Evolutionary conservation across 2,888 invertebrate genomes (phyloP), one percentile per base, ranked within the genome.

Genomic region (Boloria selene): DNA sequence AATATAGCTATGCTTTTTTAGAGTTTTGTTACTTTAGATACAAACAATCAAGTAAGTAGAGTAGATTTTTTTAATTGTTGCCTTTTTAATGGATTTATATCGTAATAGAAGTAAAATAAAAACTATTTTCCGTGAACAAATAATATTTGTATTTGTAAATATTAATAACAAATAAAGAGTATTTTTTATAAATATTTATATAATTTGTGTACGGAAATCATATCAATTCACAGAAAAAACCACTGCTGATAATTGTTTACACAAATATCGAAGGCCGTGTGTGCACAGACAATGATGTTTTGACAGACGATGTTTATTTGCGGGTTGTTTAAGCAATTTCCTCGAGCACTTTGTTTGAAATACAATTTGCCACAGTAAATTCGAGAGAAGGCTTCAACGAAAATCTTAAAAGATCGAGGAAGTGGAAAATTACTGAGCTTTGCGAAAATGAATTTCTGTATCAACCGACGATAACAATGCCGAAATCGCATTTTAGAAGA

Each of bases 371-470:
- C 58, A 58, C 65, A 65, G 52, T 65, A 61, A 65, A 68, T 65
- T 64, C 61, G 52, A 56, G 61, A 61, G 61, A 61, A 64, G 16
- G 38, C 31, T 52, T n/a, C 5, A 61, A 61, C 51, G 68, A 59
- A 67, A 61, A 65, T 68, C 61, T 64, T 58, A 67, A 70, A 68
- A 68, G 58, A 67, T 70, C 70, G 38, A 45, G 64, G 50, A 62
- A 67, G 66, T 69, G 60, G 70, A 70, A 70, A 69, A 69, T 69
- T 67, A 69, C 64, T 62, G 50, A 58, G 49, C 59, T 64, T 53
- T 50, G 47, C 52, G 56, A 61, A 64, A 61, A 64, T 53, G 47
- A 68, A 51, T 61, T 65, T 53, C 42, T 61, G 53, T 68, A 65
- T 68, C 56, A 61, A 51, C 56, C 44, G 65, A 58, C 45, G 38